phyloP scores from a whole-genome alignment of 23 tunicate genomes.

The Oikopleura albicans region DNA sequence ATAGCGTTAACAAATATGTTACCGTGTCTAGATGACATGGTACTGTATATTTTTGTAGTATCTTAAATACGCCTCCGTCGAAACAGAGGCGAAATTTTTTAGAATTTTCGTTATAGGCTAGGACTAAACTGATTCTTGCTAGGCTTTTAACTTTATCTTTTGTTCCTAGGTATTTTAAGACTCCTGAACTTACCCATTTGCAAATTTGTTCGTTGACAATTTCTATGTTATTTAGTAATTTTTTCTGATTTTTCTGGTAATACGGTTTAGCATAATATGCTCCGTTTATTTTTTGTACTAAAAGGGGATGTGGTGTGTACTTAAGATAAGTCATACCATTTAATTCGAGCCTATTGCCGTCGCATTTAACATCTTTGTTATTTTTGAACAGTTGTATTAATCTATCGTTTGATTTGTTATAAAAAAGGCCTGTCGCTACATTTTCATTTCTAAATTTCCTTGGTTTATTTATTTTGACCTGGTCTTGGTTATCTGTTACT shows the following conservation, averaged over 20 bases:
- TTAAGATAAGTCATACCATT: too few relatives aligned
- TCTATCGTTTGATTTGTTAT: too few relatives aligned
- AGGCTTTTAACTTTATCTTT: not conserved
- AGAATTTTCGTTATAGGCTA: not conserved
- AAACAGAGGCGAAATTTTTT: not conserved
- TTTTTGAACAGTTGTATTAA: too few relatives aligned
- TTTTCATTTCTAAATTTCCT: too few relatives aligned
- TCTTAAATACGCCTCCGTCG: not conserved
- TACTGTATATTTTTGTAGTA: not conserved
- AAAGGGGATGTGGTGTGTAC: not conserved
- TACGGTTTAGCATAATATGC: not conserved
- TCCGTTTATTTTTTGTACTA: not conserved
- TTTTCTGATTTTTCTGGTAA: not conserved
- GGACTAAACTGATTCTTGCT: not conserved
- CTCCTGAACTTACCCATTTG: not conserved
- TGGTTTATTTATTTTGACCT: too few relatives aligned
- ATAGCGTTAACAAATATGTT: not conserved
- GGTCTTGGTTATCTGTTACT: too few relatives aligned
- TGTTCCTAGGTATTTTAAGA: not conserved
- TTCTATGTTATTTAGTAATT: not conserved
- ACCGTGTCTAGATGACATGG: not conserved
- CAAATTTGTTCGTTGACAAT: not conserved
- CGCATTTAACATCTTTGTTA: too few relatives aligned
- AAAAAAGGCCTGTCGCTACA: too few relatives aligned
- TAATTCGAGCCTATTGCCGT: too few relatives aligned